A percentile compares a stretch with the other conserved stretches of the same genome.
phyloP scores from a whole-genome alignment of 2,797 vertebrate species.

The Rhinella marina region DNA sequence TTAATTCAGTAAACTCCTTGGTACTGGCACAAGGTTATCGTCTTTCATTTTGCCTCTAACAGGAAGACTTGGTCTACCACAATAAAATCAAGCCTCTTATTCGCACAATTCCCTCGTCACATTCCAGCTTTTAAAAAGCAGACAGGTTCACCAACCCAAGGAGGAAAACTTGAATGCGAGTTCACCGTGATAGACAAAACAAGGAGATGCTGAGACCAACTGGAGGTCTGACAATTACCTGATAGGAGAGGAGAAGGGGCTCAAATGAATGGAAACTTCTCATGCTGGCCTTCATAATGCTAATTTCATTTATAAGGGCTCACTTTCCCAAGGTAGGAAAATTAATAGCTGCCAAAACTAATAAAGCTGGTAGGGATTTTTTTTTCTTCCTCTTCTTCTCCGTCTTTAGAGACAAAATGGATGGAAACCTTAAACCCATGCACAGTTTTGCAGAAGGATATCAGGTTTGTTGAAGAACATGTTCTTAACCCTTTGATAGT shows the following conservation, averaged over 20 bases:
- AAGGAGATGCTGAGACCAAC: conserved; percentile 44
- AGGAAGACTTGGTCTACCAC: conserved; percentile 52
- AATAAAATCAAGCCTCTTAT: conserved; percentile 45
- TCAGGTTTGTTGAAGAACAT: conserved; percentile 24
- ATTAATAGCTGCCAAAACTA: conserved; percentile 60
- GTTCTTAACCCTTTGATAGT: conserved; percentile 1
- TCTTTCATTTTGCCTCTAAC: conserved; percentile 49
- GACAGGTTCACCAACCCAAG: conserved; percentile 42
- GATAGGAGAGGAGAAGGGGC: conserved; percentile 43
- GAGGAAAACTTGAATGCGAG: conserved; percentile 40
- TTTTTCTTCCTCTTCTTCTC: background rate
- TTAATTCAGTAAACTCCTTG: conserved; percentile 32
- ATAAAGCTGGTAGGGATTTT: conserved; percentile 48
- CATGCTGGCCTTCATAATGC: conserved; percentile 32
- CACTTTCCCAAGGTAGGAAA: conserved; percentile 61
- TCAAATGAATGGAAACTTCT: conserved; percentile 60
- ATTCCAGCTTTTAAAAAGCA: conserved; percentile 47
- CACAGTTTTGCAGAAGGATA: background rate
- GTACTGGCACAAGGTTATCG: conserved; percentile 37
- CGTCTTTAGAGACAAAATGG: conserved; percentile 29
- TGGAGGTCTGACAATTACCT: conserved; percentile 58
- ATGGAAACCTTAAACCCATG: conserved; percentile 47
- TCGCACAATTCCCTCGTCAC: conserved; percentile 32
- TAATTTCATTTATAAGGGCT: conserved; percentile 61
- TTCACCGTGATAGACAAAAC: conserved; percentile 59